Percentiles rank a stretch among this genome's conserved stretches.
Conservation (phyloP, 2,113 vertebrate genomes). For the Sebastes schlegelii region DNA sequence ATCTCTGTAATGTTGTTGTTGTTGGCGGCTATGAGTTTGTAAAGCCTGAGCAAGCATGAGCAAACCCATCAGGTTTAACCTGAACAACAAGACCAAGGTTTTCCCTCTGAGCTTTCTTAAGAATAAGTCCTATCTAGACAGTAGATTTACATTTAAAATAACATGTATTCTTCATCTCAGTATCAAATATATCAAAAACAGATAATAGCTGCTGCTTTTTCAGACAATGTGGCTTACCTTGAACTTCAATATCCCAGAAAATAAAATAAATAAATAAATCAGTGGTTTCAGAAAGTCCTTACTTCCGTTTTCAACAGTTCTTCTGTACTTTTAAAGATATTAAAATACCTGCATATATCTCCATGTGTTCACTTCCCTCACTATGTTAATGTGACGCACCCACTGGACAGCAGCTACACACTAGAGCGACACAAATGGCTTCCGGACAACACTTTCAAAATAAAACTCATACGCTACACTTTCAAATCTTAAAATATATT, state of each 20-base stretch:
- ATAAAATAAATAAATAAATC: neutral
- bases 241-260: neutral
- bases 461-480: neutral
- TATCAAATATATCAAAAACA: neutral
- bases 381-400: neutral
- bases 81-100: slow-evolving; percentile 32
- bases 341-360: neutral
- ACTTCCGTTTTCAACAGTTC: neutral
- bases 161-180: neutral
- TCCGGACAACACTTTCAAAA: slow-evolving; percentile 50
- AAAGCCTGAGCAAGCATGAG: neutral
- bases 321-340: neutral
- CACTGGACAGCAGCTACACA: neutral
- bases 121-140: neutral
- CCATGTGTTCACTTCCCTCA: neutral
- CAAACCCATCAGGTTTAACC: slow-evolving; percentile 61
- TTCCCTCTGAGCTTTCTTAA: neutral
- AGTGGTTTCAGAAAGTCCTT: neutral
- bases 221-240: slow-evolving; percentile 27
- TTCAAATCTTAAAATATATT: no score
- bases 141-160: neutral
- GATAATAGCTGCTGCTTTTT: neutral
- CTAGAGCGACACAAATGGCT: neutral
- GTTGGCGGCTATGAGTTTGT: neutral
- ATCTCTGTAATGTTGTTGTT: slow-evolving; percentile 21